Percentiles rank a stretch among this genome's conserved stretches.
Evolutionary conservation across 2,888 invertebrate genomes (phyloP).

Genomic region (Psylliodes chrysocephalus): DNA sequence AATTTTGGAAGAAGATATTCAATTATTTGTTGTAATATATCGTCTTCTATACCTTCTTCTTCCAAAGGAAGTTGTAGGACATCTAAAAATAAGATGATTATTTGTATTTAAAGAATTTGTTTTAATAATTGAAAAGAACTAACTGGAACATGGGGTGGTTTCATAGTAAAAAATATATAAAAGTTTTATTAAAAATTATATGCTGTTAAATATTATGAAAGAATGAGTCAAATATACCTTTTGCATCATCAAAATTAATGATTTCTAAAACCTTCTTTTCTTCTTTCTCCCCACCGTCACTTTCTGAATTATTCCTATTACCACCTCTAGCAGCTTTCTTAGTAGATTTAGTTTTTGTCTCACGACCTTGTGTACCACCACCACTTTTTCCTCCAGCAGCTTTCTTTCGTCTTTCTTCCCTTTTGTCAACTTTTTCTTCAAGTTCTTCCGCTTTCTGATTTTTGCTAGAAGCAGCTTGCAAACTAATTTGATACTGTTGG

Average conservation of each 20-base stretch:
- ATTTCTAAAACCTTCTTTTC: constrained; percentile 70
- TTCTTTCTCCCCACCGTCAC: constrained; percentile 73
- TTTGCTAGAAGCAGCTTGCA: constrained; percentile 64
- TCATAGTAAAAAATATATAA: constrained; percentile 5
- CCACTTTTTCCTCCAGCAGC: constrained; percentile 89
- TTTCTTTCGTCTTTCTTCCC: constrained; percentile 90
- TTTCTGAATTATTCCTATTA: constrained; percentile 72
- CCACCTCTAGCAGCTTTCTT: constrained; percentile 78
- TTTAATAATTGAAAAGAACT: too few relatives aligned
- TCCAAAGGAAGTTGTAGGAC: constrained; percentile 50
- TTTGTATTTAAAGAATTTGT: not conserved
- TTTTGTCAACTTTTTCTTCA: constrained; percentile 72
- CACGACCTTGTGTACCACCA: constrained; percentile 92
- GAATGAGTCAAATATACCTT: constrained; percentile 66
- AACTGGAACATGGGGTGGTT: too few relatives aligned
- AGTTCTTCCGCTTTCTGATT: constrained; percentile 56
- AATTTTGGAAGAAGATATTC: constrained; percentile 76
- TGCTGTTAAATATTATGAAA: constrained; percentile 70
- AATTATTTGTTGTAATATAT: constrained; percentile 76
- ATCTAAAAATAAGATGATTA: too few relatives aligned
- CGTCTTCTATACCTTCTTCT: constrained; percentile 74
- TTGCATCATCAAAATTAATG: constrained; percentile 74
- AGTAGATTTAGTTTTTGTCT: constrained; percentile 93
- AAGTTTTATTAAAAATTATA: constrained; percentile 74
- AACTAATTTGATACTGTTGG: constrained; percentile 78